Percentiles rank a stretch among this genome's conserved stretches.
Evolutionary conservation across 2,888 invertebrate genomes (phyloP).

Genomic region (Patella caerulea): DNA sequence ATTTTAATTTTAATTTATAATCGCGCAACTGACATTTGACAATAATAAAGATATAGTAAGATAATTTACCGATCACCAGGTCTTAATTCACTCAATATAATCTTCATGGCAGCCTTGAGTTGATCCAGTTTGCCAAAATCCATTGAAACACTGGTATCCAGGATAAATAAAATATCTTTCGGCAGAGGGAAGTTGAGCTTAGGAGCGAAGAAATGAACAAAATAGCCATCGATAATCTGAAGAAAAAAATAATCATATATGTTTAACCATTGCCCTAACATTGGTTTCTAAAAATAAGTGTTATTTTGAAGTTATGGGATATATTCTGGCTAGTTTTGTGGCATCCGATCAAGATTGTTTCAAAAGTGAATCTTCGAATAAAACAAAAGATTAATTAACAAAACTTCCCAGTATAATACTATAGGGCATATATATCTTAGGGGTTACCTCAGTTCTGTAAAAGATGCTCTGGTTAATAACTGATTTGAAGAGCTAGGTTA

Average conservation of each 20-base stretch:
- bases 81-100: constrained; percentile 43
- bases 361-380: no score
- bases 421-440: no score
- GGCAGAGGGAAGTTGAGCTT: constrained; percentile 65
- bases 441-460: no score
- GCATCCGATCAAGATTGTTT: no score
- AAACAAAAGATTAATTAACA: no score
- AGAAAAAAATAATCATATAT: constrained; percentile 16
- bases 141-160: constrained; percentile 85
- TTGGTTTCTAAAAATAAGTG: neutral
- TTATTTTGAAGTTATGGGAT: neutral
- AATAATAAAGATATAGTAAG: constrained; percentile 10
- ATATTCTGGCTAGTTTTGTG: no score
- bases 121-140: constrained; percentile 79
- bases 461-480: no score
- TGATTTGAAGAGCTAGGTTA: no score
- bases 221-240: constrained; percentile 77
- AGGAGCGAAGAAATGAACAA: constrained; percentile 84
- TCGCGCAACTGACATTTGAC: neutral
- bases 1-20: neutral
- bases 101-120: constrained; percentile 70
- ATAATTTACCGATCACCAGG: constrained; percentile 49
- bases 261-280: neutral
- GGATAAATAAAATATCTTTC: constrained; percentile 81
- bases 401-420: no score